Base-by-base conservation (phyloP, 2,113 vertebrate species). In the Motacilla tschutschensis region DNA sequence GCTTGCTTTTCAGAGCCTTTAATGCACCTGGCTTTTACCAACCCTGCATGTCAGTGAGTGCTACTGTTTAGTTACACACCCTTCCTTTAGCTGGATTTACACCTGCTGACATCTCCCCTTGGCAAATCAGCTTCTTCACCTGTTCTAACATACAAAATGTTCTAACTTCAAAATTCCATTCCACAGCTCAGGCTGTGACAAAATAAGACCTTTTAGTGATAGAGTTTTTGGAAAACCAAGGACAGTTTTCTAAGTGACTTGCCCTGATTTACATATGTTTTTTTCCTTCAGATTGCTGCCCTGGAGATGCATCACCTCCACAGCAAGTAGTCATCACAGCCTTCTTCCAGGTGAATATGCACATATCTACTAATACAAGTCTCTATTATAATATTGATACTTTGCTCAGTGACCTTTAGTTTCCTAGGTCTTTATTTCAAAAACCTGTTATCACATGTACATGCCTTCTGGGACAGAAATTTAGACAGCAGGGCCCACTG, bases 261-360 rank as follows among this genome's bases (percentile, higher is more conserved):
- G 58, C 21, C 16, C 36, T 46, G 24, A n/a, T 77, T 46, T 44
- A 46, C 29, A 33, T 8, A 12, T 1, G 0, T 74, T 57, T 82
- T 82, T 44, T 82, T 73, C 62, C 75, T 82, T 62, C 82, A 48
- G 13, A 17, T 43, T 28, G 12, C 25, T 67, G 55, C 35, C 5
- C 59, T 63, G 46, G 25, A 46, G 36, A 48, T 26, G 26, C 26
- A 72, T 3, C 36, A 79, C 13, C 31, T 58, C 58, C 0, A 0
- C 66, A 70, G 64, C 57, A 44, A 70, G 38, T 3, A 36, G 10
- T 20, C 26, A 21, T 51, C 36, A 14, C 15, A 44, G 35, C 8
- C 33, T 64, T 54, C 54, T 41, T 44, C 50, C 74, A 75, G 40
- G 35, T 59, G 43, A 53, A 31, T 5, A 3, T 18, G 14, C 17